phyloP scores from a whole-genome alignment of 2,888 invertebrate species.

The Drosophila neotestacea region DNA sequence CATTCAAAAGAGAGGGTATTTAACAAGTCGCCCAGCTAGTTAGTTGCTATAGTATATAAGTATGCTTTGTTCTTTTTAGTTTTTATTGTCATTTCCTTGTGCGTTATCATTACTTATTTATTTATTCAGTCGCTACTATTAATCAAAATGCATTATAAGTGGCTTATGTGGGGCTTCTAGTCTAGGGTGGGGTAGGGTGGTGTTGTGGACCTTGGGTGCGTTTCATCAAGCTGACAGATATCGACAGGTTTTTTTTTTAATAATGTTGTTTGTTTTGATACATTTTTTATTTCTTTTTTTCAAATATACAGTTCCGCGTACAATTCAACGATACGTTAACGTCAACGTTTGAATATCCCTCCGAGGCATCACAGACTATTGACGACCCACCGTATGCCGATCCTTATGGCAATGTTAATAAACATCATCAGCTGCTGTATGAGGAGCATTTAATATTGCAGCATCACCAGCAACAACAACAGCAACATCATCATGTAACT shows the following conservation, averaged over 20 bases:
- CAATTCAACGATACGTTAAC: conserved; percentile 95
- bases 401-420: conserved; percentile 72
- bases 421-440: conserved; percentile 69
- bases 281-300: neutral
- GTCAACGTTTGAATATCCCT: conserved; percentile 96
- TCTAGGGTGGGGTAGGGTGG: neutral
- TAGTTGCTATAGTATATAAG: conserved; percentile 1
- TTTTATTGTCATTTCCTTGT: conserved; percentile 35
- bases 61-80: neutral
- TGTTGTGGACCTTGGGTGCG: conserved; percentile 38
- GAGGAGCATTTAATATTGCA: conserved; percentile 73
- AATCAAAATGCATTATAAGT: conserved; percentile 67
- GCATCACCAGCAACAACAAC: conserved; percentile 60
- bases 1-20: conserved; percentile 12
- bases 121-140: conserved; percentile 56
- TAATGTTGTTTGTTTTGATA: conserved; percentile 13
- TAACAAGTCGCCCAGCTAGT: neutral
- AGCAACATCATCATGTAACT: conserved; percentile 83
- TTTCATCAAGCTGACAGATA: conserved; percentile 68
- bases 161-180: conserved; percentile 34
- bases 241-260: conserved; percentile 10
- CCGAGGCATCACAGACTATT: conserved; percentile 92
- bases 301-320: conserved; percentile 90
- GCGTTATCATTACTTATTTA: conserved; percentile 51
- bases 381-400: conserved; percentile 86